Base-by-base conservation (phyloP, 2,113 vertebrate genomes). In the Leptobrachium ailaonicum region DNA sequence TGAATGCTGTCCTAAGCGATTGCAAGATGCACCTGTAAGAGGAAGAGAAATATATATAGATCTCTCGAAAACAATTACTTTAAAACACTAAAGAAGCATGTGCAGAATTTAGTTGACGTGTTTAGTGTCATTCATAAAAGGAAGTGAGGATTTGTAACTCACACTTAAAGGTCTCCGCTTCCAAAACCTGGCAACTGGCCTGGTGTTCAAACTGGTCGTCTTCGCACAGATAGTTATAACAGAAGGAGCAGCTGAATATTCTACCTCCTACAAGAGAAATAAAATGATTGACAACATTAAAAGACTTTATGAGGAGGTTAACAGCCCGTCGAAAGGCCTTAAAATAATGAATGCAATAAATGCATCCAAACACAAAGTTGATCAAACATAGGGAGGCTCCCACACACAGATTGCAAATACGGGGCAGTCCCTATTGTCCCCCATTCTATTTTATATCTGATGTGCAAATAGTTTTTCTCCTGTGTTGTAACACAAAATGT, bases 121-220 rank as follows among this genome's bases (percentile, higher is more conserved):
- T 50, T 50, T 50, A 5, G 47, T 50, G 47, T 50, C 8, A 50
- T 1, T 8, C 47, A 70, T 71, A 14, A 5, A 47, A 68, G 53
- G 50, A 75, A 66, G 2, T 41, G 73, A n/a, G 53, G 41, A 62
- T 67, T 76, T 32, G 50, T 32, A 76, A 92, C 96, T 95, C 91
- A 99, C 98, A 99, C 89, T 99, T 99, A 90, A 90, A 99, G 7
- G 97, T 99, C 90, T 99, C 98, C 6, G 98, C 95, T 86, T 99
- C 96, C 84, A 99, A 90, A 84, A 99, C 92, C 83, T 99, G 98
- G 88, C 98, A 99, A 88, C 98, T 99, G 64, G 98, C 98, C 91
- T 99, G 98, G 86, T 99, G 98, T 73, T 99, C 98, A 91, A 99
- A 99, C 82, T 99, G 98, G 90, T 99, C 98, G 83, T 99, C 98